phyloP scores from a whole-genome alignment of 2,888 invertebrate species.

The Tuta absoluta region DNA sequence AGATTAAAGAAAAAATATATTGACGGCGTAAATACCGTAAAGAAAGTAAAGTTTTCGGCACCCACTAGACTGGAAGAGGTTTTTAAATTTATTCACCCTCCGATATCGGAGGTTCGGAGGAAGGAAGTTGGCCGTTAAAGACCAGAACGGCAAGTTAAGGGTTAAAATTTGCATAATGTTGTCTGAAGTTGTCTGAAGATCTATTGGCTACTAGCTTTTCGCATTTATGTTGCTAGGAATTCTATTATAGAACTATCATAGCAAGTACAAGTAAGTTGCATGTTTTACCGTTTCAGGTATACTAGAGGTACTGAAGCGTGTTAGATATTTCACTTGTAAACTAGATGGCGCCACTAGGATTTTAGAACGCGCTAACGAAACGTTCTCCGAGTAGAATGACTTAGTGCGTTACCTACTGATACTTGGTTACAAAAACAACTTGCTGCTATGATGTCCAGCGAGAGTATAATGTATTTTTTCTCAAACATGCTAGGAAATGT shows the following conservation, averaged over 20 bases:
- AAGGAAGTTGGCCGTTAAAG: conserved; percentile 74
- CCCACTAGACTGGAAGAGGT: conserved; percentile 61
- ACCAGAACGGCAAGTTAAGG: conserved; percentile 72
- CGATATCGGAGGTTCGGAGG: conserved; percentile 39
- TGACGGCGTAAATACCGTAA: conserved; percentile 52
- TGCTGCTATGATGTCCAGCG: too few relatives aligned
- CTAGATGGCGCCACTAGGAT: too few relatives aligned
- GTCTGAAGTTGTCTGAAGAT: conserved; percentile 47
- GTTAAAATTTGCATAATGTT: conserved; percentile 75
- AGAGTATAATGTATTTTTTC: too few relatives aligned
- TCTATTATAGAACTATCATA: background rate
- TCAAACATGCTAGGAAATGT: too few relatives aligned
- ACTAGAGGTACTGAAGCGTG: too few relatives aligned
- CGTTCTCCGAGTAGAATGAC: too few relatives aligned
- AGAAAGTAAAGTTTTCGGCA: conserved; percentile 62
- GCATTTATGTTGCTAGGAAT: background rate
- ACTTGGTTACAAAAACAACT: too few relatives aligned
- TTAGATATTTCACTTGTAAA: too few relatives aligned
- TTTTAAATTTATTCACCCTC: conserved; percentile 80
- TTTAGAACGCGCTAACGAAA: too few relatives aligned
- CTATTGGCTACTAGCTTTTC: conserved; percentile 15
- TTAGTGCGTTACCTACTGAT: too few relatives aligned
- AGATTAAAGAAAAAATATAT: conserved; percentile 58
- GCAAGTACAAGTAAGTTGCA: too few relatives aligned
- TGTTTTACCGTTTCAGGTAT: too few relatives aligned